Evolutionary conservation across 2,888 invertebrate genomes (phyloP).

Genomic region (Trachelus troglodyta): DNA sequence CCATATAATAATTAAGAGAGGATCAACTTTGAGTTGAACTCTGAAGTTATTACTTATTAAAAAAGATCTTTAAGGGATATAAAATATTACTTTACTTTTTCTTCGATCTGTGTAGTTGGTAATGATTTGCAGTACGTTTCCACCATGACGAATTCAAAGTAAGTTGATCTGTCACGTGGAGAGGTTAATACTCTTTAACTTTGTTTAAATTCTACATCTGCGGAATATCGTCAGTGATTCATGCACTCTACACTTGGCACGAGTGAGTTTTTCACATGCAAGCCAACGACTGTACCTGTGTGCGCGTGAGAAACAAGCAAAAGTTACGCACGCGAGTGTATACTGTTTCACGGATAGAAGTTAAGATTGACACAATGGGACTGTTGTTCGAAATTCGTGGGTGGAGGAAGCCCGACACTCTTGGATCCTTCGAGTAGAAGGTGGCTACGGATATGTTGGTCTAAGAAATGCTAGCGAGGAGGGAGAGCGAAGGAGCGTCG

Average conservation of each 20-base stretch:
- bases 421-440: constrained; percentile 15
- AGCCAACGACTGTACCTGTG: background rate
- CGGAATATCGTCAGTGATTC: background rate
- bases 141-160: background rate
- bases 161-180: background rate
- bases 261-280: background rate
- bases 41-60: background rate
- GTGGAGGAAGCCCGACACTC: constrained; percentile 36
- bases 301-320: background rate
- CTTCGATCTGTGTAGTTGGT: background rate
- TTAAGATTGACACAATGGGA: constrained; percentile 37
- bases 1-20: background rate
- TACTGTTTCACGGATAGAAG: background rate
- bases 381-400: constrained; percentile 41
- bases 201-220: background rate
- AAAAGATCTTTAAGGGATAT: background rate
- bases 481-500: constrained; percentile 23
- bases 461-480: constrained; percentile 21
- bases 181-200: background rate
- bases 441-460: constrained; percentile 2
- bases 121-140: background rate
- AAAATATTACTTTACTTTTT: background rate
- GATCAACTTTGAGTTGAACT: background rate
- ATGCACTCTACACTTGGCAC: background rate
- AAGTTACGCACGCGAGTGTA: background rate